Evolutionary conservation across 2,113 vertebrate species (phyloP).

Genomic region (Leptodactylus fuscus): DNA sequence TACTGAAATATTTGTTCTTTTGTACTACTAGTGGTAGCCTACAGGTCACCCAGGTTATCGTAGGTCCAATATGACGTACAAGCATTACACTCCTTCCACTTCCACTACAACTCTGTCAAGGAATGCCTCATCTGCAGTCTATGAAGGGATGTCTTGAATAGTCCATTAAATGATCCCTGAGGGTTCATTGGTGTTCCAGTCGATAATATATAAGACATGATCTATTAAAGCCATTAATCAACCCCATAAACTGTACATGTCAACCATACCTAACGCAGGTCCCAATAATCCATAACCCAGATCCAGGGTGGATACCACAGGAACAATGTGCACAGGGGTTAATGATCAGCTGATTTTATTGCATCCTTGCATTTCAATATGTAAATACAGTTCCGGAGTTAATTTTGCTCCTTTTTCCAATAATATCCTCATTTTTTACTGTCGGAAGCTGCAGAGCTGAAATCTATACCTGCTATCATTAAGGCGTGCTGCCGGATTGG

Average conservation of each 20-base stretch:
- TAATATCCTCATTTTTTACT: background rate
- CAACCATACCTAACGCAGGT: background rate
- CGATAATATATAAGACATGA: constrained; percentile 1
- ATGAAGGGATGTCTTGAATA: background rate
- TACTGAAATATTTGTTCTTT: too few species aligned
- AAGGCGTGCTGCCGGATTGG: too few species aligned
- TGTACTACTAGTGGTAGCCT: too few species aligned
- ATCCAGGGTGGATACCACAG: background rate
- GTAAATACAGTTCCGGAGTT: background rate
- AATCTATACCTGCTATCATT: too few species aligned
- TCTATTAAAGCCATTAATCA: constrained; percentile 31
- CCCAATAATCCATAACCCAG: background rate
- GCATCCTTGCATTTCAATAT: background rate
- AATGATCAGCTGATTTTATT: background rate
- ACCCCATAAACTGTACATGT: background rate
- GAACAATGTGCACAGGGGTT: too few species aligned
- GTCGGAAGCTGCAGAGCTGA: background rate
- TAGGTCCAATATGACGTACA: too few species aligned
- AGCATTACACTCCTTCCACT: background rate
- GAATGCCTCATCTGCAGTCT: too few species aligned
- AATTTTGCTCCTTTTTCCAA: background rate
- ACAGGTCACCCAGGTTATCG: too few species aligned
- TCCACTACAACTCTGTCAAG: background rate
- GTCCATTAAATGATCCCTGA: background rate
- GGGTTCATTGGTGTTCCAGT: background rate